Conservation (phyloP, 2,797 vertebrate genomes). For the Tadarida brasiliensis region DNA sequence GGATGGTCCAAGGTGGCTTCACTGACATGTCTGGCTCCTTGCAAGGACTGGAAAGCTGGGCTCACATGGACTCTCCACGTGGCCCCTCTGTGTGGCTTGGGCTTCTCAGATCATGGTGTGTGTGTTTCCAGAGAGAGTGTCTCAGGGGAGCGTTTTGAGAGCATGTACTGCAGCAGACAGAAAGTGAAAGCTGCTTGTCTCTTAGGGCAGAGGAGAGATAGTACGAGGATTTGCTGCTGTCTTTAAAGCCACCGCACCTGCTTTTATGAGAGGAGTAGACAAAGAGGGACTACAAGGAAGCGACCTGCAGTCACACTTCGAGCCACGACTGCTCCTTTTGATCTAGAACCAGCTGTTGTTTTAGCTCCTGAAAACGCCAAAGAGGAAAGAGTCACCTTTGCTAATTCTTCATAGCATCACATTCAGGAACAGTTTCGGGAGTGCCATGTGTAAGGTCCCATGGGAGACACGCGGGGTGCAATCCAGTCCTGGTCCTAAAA, state of each 20-base stretch:
- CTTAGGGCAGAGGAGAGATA: background rate
- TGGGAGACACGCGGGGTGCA: no score
- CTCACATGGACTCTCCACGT: background rate
- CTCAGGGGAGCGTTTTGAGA: background rate
- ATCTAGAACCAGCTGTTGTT: background rate
- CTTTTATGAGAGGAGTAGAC: background rate
- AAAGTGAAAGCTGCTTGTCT: background rate
- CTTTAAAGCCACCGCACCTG: background rate
- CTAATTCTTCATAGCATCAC: background rate
- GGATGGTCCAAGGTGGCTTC: background rate
- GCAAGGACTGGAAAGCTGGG: background rate
- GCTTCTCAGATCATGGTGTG: background rate
- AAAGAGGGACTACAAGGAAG: background rate
- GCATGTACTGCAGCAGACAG: background rate
- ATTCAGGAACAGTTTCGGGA: background rate
- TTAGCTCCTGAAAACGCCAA: background rate
- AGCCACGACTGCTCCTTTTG: background rate
- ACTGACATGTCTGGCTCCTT: no score
- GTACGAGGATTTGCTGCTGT: background rate
- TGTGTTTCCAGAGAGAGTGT: background rate
- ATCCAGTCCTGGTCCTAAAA: background rate
- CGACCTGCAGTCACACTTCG: background rate
- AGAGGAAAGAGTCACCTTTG: background rate
- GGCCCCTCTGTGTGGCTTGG: background rate
- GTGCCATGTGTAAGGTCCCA: background rate